Percentiles rank a stretch among this genome's conserved stretches.
These are phyloP conservation scores for Microplitis deprimator DNA, from an alignment of 2,888 invertebrate species.

Conservation along the genomic window DNA sequence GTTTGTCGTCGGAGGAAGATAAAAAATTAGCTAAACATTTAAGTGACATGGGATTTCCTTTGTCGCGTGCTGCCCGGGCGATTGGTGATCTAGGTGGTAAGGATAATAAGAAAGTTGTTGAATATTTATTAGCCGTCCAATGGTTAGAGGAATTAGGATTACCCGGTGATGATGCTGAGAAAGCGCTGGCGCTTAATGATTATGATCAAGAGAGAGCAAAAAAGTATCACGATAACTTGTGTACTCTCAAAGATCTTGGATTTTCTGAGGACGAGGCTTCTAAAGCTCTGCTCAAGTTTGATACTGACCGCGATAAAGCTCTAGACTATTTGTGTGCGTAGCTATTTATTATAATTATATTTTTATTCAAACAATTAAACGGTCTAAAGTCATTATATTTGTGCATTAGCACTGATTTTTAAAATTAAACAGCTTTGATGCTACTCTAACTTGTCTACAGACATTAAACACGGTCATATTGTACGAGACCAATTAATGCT, in stretches of 20 bases:
- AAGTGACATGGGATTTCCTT: constrained; percentile 90
- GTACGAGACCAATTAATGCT: too few relatives aligned
- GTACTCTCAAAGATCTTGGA: constrained; percentile 86
- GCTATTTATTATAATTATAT: constrained; percentile 45
- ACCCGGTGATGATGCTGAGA: constrained; percentile 71
- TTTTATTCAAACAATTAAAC: not conserved
- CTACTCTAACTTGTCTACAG: not conserved
- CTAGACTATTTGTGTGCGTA: constrained; percentile 87
- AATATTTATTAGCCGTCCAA: constrained; percentile 82
- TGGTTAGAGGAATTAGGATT: constrained; percentile 72
- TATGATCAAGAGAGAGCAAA: constrained; percentile 71
- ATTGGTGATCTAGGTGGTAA: constrained; percentile 81
- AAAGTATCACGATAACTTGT: constrained; percentile 73
- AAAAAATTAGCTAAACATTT: constrained; percentile 82
- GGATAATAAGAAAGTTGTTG: constrained; percentile 91
- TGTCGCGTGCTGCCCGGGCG: constrained; percentile 85
- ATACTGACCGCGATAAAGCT: constrained; percentile 89
- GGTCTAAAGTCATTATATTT: constrained; percentile 21
- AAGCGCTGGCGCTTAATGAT: constrained; percentile 71
- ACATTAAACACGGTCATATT: too few relatives aligned
- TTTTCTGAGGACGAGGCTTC: constrained; percentile 85
- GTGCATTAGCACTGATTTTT: constrained; percentile 14
- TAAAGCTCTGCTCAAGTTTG: constrained; percentile 81
- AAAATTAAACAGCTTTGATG: not conserved
- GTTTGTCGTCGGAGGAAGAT: constrained; percentile 56